Evolutionary conservation across 1,140 invertebrate species (phyloP).

Genomic region (Hypsibius dujardini): DNA sequence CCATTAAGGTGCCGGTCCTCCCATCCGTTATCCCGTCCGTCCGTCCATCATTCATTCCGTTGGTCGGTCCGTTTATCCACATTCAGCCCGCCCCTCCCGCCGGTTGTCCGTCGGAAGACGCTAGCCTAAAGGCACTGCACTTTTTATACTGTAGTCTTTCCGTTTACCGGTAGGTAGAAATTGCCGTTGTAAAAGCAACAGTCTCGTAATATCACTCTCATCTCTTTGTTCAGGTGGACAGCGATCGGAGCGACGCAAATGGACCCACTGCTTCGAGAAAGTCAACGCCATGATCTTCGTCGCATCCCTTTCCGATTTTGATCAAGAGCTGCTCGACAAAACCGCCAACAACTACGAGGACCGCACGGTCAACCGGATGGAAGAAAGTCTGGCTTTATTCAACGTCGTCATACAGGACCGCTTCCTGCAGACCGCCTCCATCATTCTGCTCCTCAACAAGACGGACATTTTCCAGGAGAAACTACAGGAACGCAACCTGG

Average conservation of each 20-base stretch:
- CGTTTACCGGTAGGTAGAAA: too few species aligned
- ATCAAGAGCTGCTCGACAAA: slow-evolving; percentile 30
- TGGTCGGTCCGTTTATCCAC: too few species aligned
- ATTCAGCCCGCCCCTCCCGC: too few species aligned
- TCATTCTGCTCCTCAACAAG: slow-evolving; percentile 32
- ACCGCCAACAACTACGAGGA: slow-evolving; percentile 32
- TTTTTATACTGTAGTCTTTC: too few species aligned
- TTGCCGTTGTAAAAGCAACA: too few species aligned
- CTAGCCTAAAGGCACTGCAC: too few species aligned
- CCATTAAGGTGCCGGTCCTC: too few species aligned
- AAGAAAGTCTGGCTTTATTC: slow-evolving; percentile 31
- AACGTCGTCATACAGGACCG: slow-evolving; percentile 29
- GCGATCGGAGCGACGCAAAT: slow-evolving; percentile 58
- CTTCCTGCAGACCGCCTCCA: slow-evolving; percentile 29
- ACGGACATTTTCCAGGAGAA: slow-evolving; percentile 32
- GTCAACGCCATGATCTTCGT: slow-evolving; percentile 38
- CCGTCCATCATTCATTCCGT: too few species aligned
- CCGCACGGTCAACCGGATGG: slow-evolving; percentile 30
- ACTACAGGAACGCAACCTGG: slow-evolving; percentile 29
- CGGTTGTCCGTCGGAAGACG: too few species aligned
- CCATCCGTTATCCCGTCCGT: too few species aligned
- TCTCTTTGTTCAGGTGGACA: slow-evolving; percentile 46
- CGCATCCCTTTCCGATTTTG: slow-evolving; percentile 35
- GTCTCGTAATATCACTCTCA: too few species aligned
- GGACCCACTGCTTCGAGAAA: slow-evolving; percentile 44